Conservation (phyloP, 2,113 vertebrate species). For the Hippocampus barbouri region DNA sequence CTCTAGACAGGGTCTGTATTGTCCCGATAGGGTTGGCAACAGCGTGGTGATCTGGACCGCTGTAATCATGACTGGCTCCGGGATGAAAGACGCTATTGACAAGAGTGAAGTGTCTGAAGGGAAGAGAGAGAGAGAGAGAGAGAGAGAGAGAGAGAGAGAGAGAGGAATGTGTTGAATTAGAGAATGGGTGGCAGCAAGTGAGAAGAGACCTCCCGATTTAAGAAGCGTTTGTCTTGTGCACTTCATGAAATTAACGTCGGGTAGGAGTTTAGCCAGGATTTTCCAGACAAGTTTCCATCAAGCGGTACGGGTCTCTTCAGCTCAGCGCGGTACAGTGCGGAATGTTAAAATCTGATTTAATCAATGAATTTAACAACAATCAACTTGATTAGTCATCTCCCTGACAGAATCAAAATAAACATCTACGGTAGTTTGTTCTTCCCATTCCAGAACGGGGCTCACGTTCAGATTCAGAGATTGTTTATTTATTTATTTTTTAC, state of each 20-base stretch:
- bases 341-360: not conserved
- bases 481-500: too few relatives aligned
- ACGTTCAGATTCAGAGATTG: too few relatives aligned
- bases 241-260: not conserved
- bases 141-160: slow-evolving; percentile 7
- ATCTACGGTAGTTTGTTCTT: not conserved
- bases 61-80: slow-evolving; percentile 58
- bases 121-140: slow-evolving; percentile 13
- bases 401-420: not conserved
- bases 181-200: slow-evolving; percentile 28
- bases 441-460: not conserved
- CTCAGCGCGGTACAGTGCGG: not conserved
- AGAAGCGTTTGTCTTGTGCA: slow-evolving; percentile 41
- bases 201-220: slow-evolving; percentile 37
- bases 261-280: not conserved
- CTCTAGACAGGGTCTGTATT: slow-evolving; percentile 60
- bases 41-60: slow-evolving; percentile 56
- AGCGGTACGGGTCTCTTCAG: too few relatives aligned
- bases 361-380: not conserved
- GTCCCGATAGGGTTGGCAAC: slow-evolving; percentile 52
- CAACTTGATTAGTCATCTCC: not conserved
- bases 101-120: slow-evolving; percentile 42
- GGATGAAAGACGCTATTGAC: slow-evolving; percentile 69
- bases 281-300: not conserved
- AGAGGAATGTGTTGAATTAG: slow-evolving; percentile 32